Percentiles rank a stretch among this genome's conserved stretches.
Evolutionary conservation across 2,797 vertebrate species (phyloP).

Genomic region (Spinus pinus): DNA sequence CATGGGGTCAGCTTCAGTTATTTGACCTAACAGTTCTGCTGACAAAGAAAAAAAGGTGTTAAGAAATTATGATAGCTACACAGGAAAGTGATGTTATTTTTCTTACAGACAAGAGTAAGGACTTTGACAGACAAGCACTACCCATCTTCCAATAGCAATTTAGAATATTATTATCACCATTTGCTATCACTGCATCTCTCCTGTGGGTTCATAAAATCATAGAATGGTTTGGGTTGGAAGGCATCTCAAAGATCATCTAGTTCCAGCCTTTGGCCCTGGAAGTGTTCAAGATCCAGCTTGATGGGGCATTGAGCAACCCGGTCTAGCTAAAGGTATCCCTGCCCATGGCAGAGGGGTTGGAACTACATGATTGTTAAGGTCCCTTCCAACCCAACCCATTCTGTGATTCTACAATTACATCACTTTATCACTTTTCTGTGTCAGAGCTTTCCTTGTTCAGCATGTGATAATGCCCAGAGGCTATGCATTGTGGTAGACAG

Average conservation of each 20-base stretch:
- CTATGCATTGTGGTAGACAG: not conserved
- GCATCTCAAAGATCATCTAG: too few relatives aligned
- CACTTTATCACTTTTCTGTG: not conserved
- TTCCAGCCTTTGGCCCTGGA: not conserved
- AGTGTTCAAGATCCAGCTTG: not conserved
- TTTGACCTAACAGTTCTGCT: not conserved
- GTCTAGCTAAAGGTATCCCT: not conserved
- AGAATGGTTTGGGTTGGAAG: too few relatives aligned
- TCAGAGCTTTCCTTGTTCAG: not conserved
- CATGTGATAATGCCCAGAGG: not conserved
- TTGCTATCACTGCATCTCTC: not conserved
- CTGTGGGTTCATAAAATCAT: not conserved
- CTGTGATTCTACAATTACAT: not conserved
- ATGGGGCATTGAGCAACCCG: not conserved
- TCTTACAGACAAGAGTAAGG: not conserved
- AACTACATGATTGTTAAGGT: not conserved
- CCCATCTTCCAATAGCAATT: not conserved
- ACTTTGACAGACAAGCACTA: not conserved
- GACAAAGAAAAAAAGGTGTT: not conserved
- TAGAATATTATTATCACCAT: not conserved
- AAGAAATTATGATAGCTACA: not conserved
- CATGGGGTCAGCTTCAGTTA: not conserved
- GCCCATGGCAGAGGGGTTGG: not conserved
- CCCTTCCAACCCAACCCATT: not conserved
- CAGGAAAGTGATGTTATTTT: not conserved